A percentile compares a stretch with the other conserved stretches of the same genome.
Evolutionary conservation across 2,888 invertebrate species (phyloP).

Genomic region (Drosophila atripex): DNA sequence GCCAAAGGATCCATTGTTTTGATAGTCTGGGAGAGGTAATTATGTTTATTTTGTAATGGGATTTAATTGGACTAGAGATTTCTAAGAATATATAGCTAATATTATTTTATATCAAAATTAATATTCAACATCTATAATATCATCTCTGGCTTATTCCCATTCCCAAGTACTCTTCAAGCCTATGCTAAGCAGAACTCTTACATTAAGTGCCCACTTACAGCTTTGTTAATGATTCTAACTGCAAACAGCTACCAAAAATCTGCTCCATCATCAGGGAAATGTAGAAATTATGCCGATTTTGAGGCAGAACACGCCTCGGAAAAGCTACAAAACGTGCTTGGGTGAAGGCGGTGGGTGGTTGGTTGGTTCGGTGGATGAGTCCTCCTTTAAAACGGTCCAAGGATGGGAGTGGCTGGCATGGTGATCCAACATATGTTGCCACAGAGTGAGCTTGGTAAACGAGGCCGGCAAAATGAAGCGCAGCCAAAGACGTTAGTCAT

Average conservation of each 20-base stretch:
- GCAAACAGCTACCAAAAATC: constrained; percentile 49
- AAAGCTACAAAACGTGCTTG: constrained; percentile 56
- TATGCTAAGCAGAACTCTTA: not conserved
- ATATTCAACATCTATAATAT: not conserved
- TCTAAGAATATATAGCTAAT: not conserved
- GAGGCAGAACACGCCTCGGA: constrained; percentile 40
- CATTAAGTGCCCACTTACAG: constrained; percentile 38
- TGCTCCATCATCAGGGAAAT: constrained; percentile 70
- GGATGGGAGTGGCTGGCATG: not conserved
- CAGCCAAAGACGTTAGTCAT: constrained; percentile 81
- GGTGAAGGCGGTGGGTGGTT: constrained; percentile 38
- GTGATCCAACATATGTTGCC: constrained; percentile 74
- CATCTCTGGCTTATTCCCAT: too few relatives aligned
- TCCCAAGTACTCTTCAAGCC: not conserved
- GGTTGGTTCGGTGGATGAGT: constrained; percentile 14
- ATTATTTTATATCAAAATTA: not conserved
- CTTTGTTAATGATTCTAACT: constrained; percentile 53
- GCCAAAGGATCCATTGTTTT: constrained; percentile 4
- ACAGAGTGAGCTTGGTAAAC: constrained; percentile 36
- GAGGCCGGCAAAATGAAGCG: constrained; percentile 68
- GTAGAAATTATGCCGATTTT: constrained; percentile 68
- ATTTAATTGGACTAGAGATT: not conserved
- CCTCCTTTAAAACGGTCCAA: constrained; percentile 27
- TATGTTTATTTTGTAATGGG: constrained; percentile 3
- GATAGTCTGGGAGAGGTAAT: constrained; percentile 15